Evolutionary conservation across 2,888 invertebrate species (phyloP).

Genomic region (Cephus rjabovi): DNA sequence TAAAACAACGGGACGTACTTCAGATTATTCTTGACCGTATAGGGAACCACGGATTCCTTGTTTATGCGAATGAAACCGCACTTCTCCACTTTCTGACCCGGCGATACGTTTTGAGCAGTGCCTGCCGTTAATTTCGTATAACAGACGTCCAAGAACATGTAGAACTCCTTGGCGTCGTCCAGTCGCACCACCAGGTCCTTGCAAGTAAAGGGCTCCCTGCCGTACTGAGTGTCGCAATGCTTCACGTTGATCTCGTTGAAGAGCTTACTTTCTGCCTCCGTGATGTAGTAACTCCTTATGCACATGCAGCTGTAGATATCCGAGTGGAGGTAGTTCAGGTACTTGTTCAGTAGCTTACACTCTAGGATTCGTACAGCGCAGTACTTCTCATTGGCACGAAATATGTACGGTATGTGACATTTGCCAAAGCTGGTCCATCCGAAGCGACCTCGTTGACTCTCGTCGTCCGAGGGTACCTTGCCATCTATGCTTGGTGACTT

Average conservation of each 20-base stretch:
- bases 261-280: constrained; percentile 88
- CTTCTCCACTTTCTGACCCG: constrained; percentile 71
- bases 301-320: constrained; percentile 93
- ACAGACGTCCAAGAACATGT: constrained; percentile 90
- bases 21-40: constrained; percentile 83
- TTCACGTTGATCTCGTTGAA: constrained; percentile 93
- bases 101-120: constrained; percentile 73
- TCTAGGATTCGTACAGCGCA: constrained; percentile 96
- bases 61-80: constrained; percentile 94
- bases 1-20: constrained; percentile 94
- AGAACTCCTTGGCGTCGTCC: constrained; percentile 90
- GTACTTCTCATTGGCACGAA: constrained; percentile 85
- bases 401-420: constrained; percentile 89
- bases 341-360: constrained; percentile 88
- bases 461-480: constrained; percentile 74
- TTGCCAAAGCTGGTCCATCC: constrained; percentile 92
- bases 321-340: constrained; percentile 87
- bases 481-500: constrained; percentile 64
- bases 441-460: constrained; percentile 84
- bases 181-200: constrained; percentile 92
- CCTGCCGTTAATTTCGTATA: constrained; percentile 82
- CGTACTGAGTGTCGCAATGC: constrained; percentile 92
- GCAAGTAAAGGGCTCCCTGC: constrained; percentile 86
- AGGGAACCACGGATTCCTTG: constrained; percentile 93
- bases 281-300: constrained; percentile 93